Evolutionary conservation across 2,888 invertebrate genomes (phyloP).

Genomic region (Patella depressa): DNA sequence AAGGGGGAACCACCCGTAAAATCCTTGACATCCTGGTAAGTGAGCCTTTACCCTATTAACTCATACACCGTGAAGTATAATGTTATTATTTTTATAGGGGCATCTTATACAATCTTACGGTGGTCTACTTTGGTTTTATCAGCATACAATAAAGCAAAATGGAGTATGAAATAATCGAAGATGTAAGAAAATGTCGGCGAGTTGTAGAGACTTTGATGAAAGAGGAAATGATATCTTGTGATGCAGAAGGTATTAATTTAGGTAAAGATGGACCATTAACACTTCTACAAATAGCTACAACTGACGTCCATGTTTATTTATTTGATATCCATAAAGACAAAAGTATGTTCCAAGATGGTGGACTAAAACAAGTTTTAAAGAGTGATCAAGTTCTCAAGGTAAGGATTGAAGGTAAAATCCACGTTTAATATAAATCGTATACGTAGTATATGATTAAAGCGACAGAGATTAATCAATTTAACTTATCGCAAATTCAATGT

Average conservation of each 20-base stretch:
- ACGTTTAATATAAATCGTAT: no score
- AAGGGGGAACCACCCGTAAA: no score
- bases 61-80: no score
- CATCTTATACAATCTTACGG: no score
- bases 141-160: background rate
- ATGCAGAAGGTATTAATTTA: conserved; percentile 16
- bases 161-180: conserved; percentile 4
- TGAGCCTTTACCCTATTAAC: no score
- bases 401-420: background rate
- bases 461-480: no score
- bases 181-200: background rate
- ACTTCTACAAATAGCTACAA: conserved; percentile 12
- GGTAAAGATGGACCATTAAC: conserved; percentile 17
- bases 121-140: no score
- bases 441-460: no score
- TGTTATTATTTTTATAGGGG: no score
- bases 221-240: conserved; percentile 2
- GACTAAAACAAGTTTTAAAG: conserved; percentile 8
- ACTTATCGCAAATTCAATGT: no score
- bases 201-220: conserved; percentile 8
- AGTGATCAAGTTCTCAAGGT: conserved; percentile 16
- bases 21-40: no score
- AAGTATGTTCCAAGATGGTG: conserved; percentile 7
- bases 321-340: conserved; percentile 14
- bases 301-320: conserved; percentile 14